A percentile compares a stretch with the other conserved stretches of the same genome.
Conservation (phyloP, 2,888 invertebrate genomes). For the Tetramorium bicarinatum region DNA sequence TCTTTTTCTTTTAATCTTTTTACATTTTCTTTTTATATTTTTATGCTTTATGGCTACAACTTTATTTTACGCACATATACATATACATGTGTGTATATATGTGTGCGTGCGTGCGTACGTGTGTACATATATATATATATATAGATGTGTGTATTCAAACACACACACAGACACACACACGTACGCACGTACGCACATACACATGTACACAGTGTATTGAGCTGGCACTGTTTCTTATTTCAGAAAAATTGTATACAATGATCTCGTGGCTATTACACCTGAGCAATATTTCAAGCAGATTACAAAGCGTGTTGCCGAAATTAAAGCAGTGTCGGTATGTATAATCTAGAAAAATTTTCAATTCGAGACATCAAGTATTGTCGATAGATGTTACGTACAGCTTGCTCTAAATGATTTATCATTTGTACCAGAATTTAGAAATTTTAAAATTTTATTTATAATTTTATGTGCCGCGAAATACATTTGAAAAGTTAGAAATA, state of each 20-base stretch:
- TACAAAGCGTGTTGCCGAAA: conserved; percentile 94
- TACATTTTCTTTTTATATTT: conserved; percentile 19
- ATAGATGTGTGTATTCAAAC: background rate
- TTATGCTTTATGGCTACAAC: conserved; percentile 24
- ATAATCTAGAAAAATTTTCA: conserved; percentile 29
- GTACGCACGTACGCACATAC: background rate
- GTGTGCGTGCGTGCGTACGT: too few species aligned
- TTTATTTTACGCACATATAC: background rate
- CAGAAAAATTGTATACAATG: conserved; percentile 96
- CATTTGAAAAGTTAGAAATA: background rate
- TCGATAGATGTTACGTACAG: background rate
- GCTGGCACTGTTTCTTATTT: conserved; percentile 79
- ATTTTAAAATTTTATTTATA: background rate
- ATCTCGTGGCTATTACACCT: conserved; percentile 96
- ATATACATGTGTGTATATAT: background rate
- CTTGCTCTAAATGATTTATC: background rate
- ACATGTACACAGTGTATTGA: conserved; percentile 41
- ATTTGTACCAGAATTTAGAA: background rate
- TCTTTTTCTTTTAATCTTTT: conserved; percentile 22
- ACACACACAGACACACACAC: too few species aligned
- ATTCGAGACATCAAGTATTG: conserved; percentile 15
- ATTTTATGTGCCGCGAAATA: background rate
- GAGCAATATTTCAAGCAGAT: conserved; percentile 98
- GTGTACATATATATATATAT: too few species aligned
- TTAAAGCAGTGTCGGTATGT: conserved; percentile 95